Conservation (phyloP, 2,113 vertebrate genomes). For the Nyctibius bracteatus region DNA sequence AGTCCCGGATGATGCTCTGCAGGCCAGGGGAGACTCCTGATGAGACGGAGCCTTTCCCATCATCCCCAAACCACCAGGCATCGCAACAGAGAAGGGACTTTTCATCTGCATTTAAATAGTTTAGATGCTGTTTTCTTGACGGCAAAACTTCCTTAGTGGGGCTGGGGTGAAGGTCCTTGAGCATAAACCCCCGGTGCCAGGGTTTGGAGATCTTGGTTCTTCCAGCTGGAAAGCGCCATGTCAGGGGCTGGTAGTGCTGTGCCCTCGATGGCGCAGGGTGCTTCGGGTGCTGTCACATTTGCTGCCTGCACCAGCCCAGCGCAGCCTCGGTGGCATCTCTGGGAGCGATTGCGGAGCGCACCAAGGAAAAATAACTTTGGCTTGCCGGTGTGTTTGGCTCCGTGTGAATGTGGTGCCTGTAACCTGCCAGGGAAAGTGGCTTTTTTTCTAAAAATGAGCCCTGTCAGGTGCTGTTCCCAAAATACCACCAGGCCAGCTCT, state of each 20-base stretch:
- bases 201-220: background rate
- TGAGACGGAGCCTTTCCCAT: background rate
- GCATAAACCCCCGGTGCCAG: background rate
- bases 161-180: background rate
- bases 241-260: background rate
- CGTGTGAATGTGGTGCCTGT: background rate
- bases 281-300: accelerated
- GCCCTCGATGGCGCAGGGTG: background rate
- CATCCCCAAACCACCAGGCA: background rate
- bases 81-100: background rate
- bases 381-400: background rate
- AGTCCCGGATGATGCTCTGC: background rate
- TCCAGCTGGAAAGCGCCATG: background rate
- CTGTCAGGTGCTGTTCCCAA: background rate
- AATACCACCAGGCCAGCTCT: background rate
- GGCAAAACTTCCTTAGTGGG: background rate
- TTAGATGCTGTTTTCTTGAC: background rate
- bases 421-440: background rate
- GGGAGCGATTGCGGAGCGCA: background rate
- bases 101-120: background rate
- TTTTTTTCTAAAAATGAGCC: background rate
- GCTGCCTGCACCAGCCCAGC: background rate
- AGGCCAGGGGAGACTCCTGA: background rate
- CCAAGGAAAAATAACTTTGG: background rate
- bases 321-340: background rate